A percentile compares a stretch with the other conserved stretches of the same genome.
phyloP scores from a whole-genome alignment of 2,888 invertebrate genomes.

The Latheticus oryzae region DNA sequence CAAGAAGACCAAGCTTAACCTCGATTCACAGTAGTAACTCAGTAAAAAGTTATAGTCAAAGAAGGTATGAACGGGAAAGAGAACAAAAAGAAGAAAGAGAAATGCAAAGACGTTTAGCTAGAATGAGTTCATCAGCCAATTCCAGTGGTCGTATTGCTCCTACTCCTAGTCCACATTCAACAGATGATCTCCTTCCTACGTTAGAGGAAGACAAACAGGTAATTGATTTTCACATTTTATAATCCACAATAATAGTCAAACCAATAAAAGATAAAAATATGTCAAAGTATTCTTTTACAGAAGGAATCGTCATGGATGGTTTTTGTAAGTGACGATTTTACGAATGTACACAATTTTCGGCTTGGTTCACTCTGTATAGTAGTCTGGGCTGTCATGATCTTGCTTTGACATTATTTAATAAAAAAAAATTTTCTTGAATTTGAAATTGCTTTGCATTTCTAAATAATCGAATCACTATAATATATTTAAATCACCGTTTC shows the following conservation, averaged over 20 bases:
- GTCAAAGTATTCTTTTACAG: slow-evolving; percentile 49
- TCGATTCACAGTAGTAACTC: slow-evolving; percentile 88
- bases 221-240: slow-evolving; percentile 40
- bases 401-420: too few relatives aligned
- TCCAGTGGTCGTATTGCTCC: slow-evolving; percentile 69
- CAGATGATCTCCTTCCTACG: slow-evolving; percentile 84
- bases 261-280: slow-evolving; percentile 1
- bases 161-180: slow-evolving; percentile 84
- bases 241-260: too few relatives aligned
- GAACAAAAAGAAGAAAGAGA: slow-evolving; percentile 85
- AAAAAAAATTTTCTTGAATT: neutral
- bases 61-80: slow-evolving; percentile 82
- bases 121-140: slow-evolving; percentile 71
- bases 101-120: slow-evolving; percentile 81
- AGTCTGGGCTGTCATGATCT: neutral
- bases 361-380: neutral
- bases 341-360: slow-evolving; percentile 43
- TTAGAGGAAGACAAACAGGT: slow-evolving; percentile 85
- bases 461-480: too few relatives aligned
- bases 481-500: too few relatives aligned
- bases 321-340: slow-evolving; percentile 44
- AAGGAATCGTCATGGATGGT: slow-evolving; percentile 51
- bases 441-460: too few relatives aligned
- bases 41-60: slow-evolving; percentile 83
- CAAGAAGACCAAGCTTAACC: slow-evolving; percentile 87